Evolutionary conservation across 2,797 vertebrate genomes (phyloP).

Genomic region (Leptoclinus maculatus): DNA sequence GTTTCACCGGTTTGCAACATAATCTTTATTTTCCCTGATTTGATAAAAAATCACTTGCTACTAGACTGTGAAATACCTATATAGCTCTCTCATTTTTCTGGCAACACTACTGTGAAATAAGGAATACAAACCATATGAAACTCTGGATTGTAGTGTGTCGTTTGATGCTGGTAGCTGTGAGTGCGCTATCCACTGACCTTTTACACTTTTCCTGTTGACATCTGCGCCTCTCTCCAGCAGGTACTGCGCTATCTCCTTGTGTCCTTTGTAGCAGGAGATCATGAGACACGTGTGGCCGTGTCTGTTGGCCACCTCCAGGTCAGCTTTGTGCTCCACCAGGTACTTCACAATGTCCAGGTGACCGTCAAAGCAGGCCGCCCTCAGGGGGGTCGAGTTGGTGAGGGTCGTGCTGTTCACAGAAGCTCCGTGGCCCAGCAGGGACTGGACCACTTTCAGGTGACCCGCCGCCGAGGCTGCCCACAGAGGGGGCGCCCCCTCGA

Average conservation of each 20-base stretch:
- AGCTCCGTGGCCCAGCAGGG: slow-evolving; percentile 93
- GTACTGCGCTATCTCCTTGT: slow-evolving; percentile 97
- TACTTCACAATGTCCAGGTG: slow-evolving; percentile 98
- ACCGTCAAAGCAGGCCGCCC: slow-evolving; percentile 98
- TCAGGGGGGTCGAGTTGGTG: slow-evolving; percentile 95
- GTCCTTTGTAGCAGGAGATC: slow-evolving; percentile 99
- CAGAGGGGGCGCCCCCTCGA: slow-evolving; percentile 95
- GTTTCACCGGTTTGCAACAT: not conserved
- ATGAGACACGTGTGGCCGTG: slow-evolving; percentile 98
- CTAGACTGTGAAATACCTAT: not conserved
- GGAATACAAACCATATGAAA: not conserved
- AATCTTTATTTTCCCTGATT: not conserved
- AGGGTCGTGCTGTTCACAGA: slow-evolving; percentile 98
- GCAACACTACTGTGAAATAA: not conserved
- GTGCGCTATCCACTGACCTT: slow-evolving; percentile 85
- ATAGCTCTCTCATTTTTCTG: not conserved
- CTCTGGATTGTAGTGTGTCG: not conserved
- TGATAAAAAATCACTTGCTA: not conserved
- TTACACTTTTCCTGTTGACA: slow-evolving; percentile 98
- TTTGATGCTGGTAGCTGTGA: too few relatives aligned
- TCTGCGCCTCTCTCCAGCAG: slow-evolving; percentile 97
- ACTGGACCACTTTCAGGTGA: slow-evolving; percentile 96
- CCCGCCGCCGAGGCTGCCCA: slow-evolving; percentile 98
- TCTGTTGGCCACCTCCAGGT: slow-evolving; percentile 97
- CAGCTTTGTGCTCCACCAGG: slow-evolving; percentile 96